A percentile compares a stretch with the other conserved stretches of the same genome.
phyloP scores from a whole-genome alignment of 1,140 invertebrate species.

The Sinella curviseta region DNA sequence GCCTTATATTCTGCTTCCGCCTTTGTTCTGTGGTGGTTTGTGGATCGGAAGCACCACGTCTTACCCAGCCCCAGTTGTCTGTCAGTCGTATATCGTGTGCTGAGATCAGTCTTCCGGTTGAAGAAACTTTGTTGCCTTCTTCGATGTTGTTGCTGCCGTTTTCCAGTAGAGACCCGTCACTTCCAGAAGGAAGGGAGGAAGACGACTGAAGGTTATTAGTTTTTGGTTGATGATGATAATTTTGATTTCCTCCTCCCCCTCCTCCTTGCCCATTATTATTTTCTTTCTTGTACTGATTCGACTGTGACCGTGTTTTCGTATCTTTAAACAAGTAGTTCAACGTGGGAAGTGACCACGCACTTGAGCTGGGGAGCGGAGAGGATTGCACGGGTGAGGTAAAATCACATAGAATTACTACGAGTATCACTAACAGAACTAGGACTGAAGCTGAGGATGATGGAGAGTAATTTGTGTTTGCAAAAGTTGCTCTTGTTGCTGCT shows the following conservation, averaged over 20 bases:
- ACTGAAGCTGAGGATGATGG: background rate
- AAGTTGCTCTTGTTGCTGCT: background rate
- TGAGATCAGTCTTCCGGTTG: conserved; percentile 18
- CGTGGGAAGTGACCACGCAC: background rate
- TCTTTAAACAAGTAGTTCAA: conserved; percentile 19
- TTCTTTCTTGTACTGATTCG: background rate
- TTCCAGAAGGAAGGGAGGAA: background rate
- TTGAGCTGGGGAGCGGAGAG: background rate
- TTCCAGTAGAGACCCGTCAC: background rate
- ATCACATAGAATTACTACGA: background rate
- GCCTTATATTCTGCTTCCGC: conserved; percentile 1
- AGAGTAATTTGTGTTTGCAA: background rate
- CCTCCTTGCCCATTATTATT: background rate
- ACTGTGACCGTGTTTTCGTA: background rate
- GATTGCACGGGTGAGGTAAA: background rate
- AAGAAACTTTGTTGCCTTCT: background rate
- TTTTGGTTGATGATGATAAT: background rate
- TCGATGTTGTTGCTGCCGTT: background rate
- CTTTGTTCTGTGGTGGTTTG: background rate
- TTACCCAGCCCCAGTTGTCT: conserved; percentile 15
- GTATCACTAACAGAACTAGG: background rate
- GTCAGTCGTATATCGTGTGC: conserved; percentile 1
- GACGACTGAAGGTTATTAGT: background rate
- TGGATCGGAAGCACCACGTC: background rate
- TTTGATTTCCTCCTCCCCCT: background rate